Base-by-base conservation (phyloP, 2,888 invertebrate genomes). In the Molanna angustata region DNA sequence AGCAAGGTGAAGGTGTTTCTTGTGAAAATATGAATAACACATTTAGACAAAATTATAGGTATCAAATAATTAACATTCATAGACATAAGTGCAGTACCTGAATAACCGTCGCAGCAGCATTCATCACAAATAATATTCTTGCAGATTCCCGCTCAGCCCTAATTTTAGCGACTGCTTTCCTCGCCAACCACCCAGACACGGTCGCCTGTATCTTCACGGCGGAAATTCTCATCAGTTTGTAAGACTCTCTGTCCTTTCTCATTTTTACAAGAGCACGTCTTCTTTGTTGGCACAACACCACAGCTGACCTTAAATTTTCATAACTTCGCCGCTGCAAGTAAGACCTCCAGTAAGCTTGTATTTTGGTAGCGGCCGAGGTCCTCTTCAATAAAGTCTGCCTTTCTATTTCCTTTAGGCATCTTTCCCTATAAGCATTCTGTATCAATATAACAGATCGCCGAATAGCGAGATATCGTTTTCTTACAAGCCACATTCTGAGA, bases 51-150 rank as follows among this genome's bases (percentile, higher is more conserved):
- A n/a, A n/a, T n/a, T n/a, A n/a, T n/a, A n/a, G n/a, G n/a, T n/a
- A n/a, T n/a, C n/a, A n/a, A n/a, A n/a, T n/a, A n/a, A n/a, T n/a
- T n/a, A n/a, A n/a, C n/a, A n/a, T n/a, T n/a, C n/a, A n/a, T n/a
- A n/a, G n/a, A n/a, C n/a, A n/a, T n/a, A n/a, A n/a, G n/a, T n/a
- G n/a, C n/a, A n/a, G n/a, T n/a, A 80, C 79, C 76, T 88, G 87
- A 62, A 88, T 86, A 63, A 77, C 76, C 2, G 73, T 73, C 9
- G 83, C 85, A 3, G 86, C 84, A 57, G 71, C 11, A 33, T 44
- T 40, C 14, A 21, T 27, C 19, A 39, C 9, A 32, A 13, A 3
- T 20, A 20, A 16, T 52, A 54, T 47, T 54, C n/a, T 62, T 54
- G 4, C 58, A 44, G 52, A 7, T 62, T 54, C 4, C 59, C 54